Evolutionary conservation across 2,797 vertebrate species (phyloP), one percentile per base, ranked within the genome.

Genomic region (Cryptoprocta ferox): DNA sequence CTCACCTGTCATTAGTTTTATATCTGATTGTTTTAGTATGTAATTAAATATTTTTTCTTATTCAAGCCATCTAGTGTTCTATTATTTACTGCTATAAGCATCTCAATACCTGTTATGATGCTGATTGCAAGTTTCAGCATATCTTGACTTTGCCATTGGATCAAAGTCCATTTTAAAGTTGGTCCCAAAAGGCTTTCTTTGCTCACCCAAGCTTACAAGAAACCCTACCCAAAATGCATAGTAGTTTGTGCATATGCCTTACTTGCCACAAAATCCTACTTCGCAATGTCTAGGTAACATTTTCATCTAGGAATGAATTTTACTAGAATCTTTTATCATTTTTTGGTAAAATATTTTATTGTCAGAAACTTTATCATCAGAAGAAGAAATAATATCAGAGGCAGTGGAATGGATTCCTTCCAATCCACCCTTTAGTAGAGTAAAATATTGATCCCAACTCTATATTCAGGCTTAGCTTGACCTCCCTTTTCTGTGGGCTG

Each of bases 1-100:
- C 45, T 95, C 48, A 90, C 45, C 48, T 94, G 42, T 93, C 28
- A 19, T 56, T 85, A 83, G 80, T 37, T 79, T 45, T 95, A 8
- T 66, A 56, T 97, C 89, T 84, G 76, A 91, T 95, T 95, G 80
- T 95, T 89, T 85, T 18, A 90, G 42, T 42, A 81, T 56, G 32
- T 65, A 75, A 53, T 78, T 83, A 71, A 95, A n/a, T 80, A 59
- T 37, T 59, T 30, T 91, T 56, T 83, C 75, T 84, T 84, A 93
- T 59, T 89, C 71, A 91, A 94, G 45, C n/a, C 70, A 81, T 87
- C 83, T 81, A 61, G 9, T 66, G 32, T 66, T 87, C 80, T 91
- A 24, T 93, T 79, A 45, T 95, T 85, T 86, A 85, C 45, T 80
- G 35, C 37, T 24, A 30, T 63, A 91, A 85, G 19, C 45, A 76